Percentiles rank a stretch among this genome's conserved stretches.
These are phyloP conservation scores for Sarcophaga carnaria DNA, from an alignment of 2,888 invertebrate genomes.

Conservation along the genomic window DNA sequence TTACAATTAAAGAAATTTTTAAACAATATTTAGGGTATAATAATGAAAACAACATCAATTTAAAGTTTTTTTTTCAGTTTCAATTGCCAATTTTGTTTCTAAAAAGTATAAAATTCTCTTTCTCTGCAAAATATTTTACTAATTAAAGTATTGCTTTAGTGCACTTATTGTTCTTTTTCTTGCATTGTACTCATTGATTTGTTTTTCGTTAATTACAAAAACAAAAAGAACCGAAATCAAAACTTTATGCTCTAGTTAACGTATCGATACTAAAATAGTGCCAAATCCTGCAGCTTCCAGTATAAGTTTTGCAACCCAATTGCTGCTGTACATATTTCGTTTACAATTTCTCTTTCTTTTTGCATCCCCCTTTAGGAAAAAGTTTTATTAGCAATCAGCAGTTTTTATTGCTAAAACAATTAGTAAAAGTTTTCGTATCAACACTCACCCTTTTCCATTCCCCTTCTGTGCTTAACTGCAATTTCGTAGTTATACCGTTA, in stretches of 20 bases:
- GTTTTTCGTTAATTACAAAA: not conserved
- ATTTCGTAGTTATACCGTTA: too few species aligned
- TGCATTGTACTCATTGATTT: not conserved
- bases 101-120: not conserved
- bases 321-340: not conserved
- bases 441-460: not conserved
- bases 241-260: not conserved
- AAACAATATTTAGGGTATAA: too few species aligned
- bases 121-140: not conserved
- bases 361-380: not conserved
- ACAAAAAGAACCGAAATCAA: not conserved
- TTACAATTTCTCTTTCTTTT: not conserved
- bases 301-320: not conserved
- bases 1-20: too few species aligned
- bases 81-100: too few species aligned
- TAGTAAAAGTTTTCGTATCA: constrained; percentile 43
- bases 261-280: not conserved
- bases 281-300: not conserved
- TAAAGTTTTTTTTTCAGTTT: too few species aligned
- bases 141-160: not conserved
- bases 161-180: not conserved
- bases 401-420: constrained; percentile 60
- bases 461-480: not conserved
- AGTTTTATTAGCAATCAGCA: constrained; percentile 54
- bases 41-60: too few species aligned